Conservation (phyloP, 2,797 vertebrate species). For the Prionace glauca region DNA sequence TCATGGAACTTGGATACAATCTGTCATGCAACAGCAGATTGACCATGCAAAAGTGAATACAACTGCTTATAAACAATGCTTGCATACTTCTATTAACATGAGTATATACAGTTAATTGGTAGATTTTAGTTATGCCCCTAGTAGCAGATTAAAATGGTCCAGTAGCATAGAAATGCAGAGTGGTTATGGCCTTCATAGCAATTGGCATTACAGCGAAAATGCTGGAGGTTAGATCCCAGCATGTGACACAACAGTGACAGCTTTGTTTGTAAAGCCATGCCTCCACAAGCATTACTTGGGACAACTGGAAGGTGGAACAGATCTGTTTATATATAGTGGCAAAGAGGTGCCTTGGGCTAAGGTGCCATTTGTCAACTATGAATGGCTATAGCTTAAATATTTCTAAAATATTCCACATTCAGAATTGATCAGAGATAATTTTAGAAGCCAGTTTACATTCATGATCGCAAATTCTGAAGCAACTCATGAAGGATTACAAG, state of each 20-base stretch:
- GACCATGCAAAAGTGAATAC: not conserved
- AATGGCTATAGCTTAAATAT: not conserved
- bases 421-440: not conserved
- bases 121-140: no score
- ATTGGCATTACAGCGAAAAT: not conserved
- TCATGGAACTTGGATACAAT: not conserved
- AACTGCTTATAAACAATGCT: not conserved
- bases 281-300: not conserved
- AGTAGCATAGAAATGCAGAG: not conserved
- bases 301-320: not conserved
- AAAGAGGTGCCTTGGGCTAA: no score
- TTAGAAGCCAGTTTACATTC: not conserved
- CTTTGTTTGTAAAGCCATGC: not conserved
- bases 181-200: not conserved
- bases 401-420: not conserved
- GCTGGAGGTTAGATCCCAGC: not conserved
- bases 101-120: not conserved
- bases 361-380: no score
- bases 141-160: no score
- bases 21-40: not conserved
- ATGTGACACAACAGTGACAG: not conserved
- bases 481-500: no score
- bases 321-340: not conserved
- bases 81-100: not conserved
- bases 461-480: no score